A percentile compares a stretch with the other conserved stretches of the same genome.
phyloP scores from a whole-genome alignment of 2,113 vertebrate genomes.

The Cromileptes altivelis region DNA sequence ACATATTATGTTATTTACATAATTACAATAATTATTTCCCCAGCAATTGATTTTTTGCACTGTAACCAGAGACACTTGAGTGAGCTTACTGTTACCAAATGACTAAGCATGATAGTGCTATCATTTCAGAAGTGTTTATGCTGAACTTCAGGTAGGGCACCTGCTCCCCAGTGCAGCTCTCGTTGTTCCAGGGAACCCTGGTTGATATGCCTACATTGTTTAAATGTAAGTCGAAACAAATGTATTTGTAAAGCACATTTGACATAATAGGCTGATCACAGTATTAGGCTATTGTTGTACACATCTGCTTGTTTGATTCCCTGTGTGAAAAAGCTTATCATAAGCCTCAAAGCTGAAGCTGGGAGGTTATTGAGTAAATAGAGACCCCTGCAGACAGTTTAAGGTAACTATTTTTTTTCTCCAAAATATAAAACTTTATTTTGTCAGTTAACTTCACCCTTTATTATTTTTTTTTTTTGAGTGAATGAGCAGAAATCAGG shows the following conservation, averaged over 20 bases:
- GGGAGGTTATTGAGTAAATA: slow-evolving; percentile 72
- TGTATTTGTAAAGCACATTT: not conserved
- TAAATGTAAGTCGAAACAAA: slow-evolving; percentile 10
- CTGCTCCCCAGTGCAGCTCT: not conserved
- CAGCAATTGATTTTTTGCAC: not conserved
- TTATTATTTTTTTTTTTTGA: not conserved
- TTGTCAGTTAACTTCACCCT: not conserved
- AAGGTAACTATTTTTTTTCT: slow-evolving; percentile 46
- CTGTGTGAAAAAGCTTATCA: not conserved
- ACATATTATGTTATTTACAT: not conserved
- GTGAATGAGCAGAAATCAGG: not conserved
- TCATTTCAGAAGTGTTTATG: not conserved
- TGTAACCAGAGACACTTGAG: not conserved
- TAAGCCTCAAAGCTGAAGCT: not conserved
- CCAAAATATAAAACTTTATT: not conserved
- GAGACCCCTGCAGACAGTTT: slow-evolving; percentile 82
- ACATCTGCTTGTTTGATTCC: not conserved
- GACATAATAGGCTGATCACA: slow-evolving; percentile 1
- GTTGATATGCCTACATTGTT: not conserved
- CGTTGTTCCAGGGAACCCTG: not conserved
- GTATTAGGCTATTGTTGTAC: not conserved
- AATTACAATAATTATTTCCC: not conserved
- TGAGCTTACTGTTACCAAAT: not conserved
- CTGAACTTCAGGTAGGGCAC: not conserved
- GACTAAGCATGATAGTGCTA: not conserved